phyloP scores from a whole-genome alignment of 2,888 invertebrate genomes.

The Lacanobia oleracea region DNA sequence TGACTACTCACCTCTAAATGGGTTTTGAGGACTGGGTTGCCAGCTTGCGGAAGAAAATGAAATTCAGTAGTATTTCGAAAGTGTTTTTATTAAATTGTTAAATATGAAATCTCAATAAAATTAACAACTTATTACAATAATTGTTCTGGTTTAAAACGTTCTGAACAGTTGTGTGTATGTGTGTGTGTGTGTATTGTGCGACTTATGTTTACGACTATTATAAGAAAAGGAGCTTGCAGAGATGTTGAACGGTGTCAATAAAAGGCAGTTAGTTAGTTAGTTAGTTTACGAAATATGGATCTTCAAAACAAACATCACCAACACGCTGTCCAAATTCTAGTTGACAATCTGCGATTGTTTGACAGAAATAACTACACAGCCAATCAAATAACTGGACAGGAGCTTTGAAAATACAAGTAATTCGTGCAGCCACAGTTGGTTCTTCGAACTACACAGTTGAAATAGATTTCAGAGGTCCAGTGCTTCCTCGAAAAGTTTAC shows the following conservation, averaged over 20 bases:
- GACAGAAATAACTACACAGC: not conserved
- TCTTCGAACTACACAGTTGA: not conserved
- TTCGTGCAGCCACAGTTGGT: not conserved
- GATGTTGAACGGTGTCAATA: slow-evolving; percentile 31
- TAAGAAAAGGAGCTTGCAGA: slow-evolving; percentile 17
- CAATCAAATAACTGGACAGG: not conserved
- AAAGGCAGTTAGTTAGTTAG: not conserved
- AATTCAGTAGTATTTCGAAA: slow-evolving; percentile 35
- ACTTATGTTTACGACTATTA: slow-evolving; percentile 47
- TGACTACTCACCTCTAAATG: too few species aligned
- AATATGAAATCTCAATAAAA: slow-evolving; percentile 54
- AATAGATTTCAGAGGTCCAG: not conserved
- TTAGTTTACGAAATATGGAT: too few species aligned
- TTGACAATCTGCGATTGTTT: not conserved
- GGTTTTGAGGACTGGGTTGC: not conserved
- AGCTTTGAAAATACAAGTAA: not conserved
- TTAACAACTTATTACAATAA: slow-evolving; percentile 36
- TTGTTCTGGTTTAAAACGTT: slow-evolving; percentile 36
- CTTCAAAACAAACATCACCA: not conserved
- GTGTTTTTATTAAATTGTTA: slow-evolving; percentile 65
- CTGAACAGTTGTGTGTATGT: slow-evolving; percentile 40
- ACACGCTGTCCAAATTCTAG: not conserved
- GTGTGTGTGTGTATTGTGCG: slow-evolving; percentile 54
- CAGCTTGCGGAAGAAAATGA: slow-evolving; percentile 13
- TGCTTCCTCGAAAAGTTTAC: not conserved